These are phyloP conservation scores for Lophotriccus pileatus DNA, from an alignment of 2,797 vertebrate species.

Conservation along the genomic window DNA sequence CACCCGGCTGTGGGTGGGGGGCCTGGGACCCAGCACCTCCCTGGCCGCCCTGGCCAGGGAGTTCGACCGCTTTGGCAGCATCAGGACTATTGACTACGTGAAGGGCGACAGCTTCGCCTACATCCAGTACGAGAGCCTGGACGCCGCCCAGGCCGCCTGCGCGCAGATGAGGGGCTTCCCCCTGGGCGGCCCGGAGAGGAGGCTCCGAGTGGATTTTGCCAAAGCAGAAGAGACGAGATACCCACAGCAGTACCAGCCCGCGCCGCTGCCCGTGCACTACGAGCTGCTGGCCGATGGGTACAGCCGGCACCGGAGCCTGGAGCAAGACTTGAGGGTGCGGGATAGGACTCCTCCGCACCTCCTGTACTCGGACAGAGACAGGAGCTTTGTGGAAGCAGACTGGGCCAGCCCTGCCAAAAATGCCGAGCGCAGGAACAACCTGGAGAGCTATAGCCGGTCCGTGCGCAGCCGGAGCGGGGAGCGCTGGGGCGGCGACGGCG, in stretches of 20 bases:
- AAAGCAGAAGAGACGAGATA: conserved; percentile 94
- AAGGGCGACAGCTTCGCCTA: conserved; percentile 97
- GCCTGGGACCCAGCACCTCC: conserved; percentile 88
- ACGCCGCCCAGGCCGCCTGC: conserved; percentile 93
- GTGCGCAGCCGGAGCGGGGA: conserved; percentile 89
- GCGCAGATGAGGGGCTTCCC: conserved; percentile 96
- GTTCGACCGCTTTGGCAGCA: conserved; percentile 96
- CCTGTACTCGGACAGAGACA: conserved; percentile 84
- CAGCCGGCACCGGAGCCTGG: conserved; percentile 85
- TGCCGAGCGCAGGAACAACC: conserved; percentile 81
- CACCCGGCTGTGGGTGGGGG: conserved; percentile 95
- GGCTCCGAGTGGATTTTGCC: conserved; percentile 94
- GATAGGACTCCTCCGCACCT: conserved; percentile 86
- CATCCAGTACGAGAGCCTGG: conserved; percentile 96
- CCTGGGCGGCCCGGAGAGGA: conserved; percentile 86
- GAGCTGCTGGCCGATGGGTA: conserved; percentile 88
- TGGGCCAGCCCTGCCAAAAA: conserved; percentile 85
- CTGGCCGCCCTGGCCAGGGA: conserved; percentile 91
- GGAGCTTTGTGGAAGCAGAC: conserved; percentile 85
- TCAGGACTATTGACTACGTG: conserved; percentile 94
- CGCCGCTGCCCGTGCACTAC: conserved; percentile 81
- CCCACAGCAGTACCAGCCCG: conserved; percentile 85
- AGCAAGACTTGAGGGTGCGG: conserved; percentile 86
- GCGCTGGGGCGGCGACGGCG: conserved; percentile 85
- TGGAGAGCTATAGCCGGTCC: conserved; percentile 85